Evolutionary conservation across 2,113 vertebrate genomes (phyloP).

Genomic region (Cinclus cinclus): DNA sequence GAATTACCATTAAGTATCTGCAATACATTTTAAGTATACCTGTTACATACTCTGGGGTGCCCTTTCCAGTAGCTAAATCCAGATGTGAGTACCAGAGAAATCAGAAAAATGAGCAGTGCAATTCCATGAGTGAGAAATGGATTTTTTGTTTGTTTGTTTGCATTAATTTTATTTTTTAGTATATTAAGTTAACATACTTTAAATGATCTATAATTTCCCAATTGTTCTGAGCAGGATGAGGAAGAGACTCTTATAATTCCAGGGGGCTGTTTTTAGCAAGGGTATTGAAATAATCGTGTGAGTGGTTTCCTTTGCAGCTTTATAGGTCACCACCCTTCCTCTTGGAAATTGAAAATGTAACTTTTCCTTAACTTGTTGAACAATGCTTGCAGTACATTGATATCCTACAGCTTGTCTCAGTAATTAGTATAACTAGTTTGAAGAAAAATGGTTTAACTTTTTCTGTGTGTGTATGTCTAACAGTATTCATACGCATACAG

Average conservation of each 20-base stretch:
- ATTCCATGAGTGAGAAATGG: background rate
- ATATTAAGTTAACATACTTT: background rate
- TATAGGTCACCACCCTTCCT: conserved; percentile 65
- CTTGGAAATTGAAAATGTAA: background rate
- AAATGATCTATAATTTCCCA: background rate
- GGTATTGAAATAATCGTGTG: conserved; percentile 40
- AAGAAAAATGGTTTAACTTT: background rate
- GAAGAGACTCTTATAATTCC: conserved; percentile 35
- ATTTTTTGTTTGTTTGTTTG: background rate
- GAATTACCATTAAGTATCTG: background rate
- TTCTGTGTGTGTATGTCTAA: background rate
- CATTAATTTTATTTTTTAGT: background rate
- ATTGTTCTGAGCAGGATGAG: conserved; percentile 67
- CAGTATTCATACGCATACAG: background rate
- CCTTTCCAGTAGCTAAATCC: background rate
- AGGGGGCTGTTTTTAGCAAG: conserved; percentile 55
- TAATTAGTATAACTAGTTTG: background rate
- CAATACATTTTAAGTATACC: background rate
- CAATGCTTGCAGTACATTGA: background rate
- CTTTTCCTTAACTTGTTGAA: conserved; percentile 7
- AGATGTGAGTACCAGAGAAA: background rate
- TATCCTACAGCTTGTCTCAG: background rate
- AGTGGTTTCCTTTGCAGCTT: conserved; percentile 58
- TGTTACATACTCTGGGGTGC: background rate
- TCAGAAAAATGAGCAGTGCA: background rate